These are phyloP conservation scores for Etheostoma nigrum DNA, from an alignment of 2,797 vertebrate genomes.

Conservation along the genomic window DNA sequence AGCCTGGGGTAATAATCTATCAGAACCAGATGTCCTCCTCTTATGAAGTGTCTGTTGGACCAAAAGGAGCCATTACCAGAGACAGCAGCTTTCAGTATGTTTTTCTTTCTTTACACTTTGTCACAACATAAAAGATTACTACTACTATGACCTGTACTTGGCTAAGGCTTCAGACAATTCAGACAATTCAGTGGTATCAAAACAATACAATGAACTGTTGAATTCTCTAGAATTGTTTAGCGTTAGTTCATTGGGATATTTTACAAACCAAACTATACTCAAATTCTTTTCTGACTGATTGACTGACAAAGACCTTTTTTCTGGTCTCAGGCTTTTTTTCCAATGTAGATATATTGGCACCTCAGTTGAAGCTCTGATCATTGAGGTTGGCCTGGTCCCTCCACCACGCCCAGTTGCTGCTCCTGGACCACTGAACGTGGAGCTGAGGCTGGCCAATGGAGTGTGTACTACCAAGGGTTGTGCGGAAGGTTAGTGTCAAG, in stretches of 20 bases:
- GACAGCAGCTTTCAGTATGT: slow-evolving; percentile 78
- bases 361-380: slow-evolving; percentile 51
- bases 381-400: slow-evolving; percentile 52
- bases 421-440: slow-evolving; percentile 71
- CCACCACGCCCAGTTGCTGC: slow-evolving; percentile 58
- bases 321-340: slow-evolving; percentile 62
- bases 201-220: neutral
- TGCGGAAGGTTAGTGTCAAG: slow-evolving; percentile 59
- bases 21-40: slow-evolving; percentile 76
- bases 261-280: neutral
- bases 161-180: neutral
- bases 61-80: slow-evolving; percentile 75
- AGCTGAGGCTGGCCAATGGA: slow-evolving; percentile 78
- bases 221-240: neutral
- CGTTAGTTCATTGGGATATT: neutral
- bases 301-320: neutral
- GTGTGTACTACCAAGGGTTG: slow-evolving; percentile 71
- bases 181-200: neutral
- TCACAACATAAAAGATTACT: neutral
- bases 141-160: neutral
- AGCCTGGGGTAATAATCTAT: slow-evolving; percentile 69
- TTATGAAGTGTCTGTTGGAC: slow-evolving; percentile 69
- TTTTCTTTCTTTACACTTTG: slow-evolving; percentile 1
- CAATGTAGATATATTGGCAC: slow-evolving; percentile 75
- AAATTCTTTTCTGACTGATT: neutral